Evolutionary conservation across 2,888 invertebrate species (phyloP), one percentile per base, ranked within the genome.

Genomic region (Archaeoteleia sp.): DNA sequence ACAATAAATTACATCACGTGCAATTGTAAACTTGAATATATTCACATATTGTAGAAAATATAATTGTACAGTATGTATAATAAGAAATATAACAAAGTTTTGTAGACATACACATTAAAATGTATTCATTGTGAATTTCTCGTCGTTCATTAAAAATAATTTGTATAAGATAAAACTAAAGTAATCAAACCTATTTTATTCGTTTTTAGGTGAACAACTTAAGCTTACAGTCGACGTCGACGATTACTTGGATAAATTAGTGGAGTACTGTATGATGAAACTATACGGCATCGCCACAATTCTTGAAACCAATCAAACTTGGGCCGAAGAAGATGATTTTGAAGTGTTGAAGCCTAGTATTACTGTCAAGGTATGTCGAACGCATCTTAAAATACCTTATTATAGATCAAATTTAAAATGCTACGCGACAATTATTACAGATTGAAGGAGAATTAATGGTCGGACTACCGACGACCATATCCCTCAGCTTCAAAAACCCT

Each of bases 271-370:
- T 77, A 91, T 91, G 82, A 89, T 95, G 89, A 94, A 93, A 86
- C 88, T 94, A 67, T 91, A 91, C 14, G 92, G 91, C 1, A 91
- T 93, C 82, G 92, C 92, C 10, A 90, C 90, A n/a, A 94, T 95
- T 0, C 87, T 89, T 49, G 94, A 95, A 84, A 95, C 95, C 9
- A 90, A 90, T 51, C 94, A 94, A 83, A 91, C 93, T 1, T 95
- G 93, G 92, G 91, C 92, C 0, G 93, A 91, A 71, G 93, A 94
- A 76, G 94, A 94, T 74, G 93, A 94, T 84, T 93, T 94, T 86
- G 91, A 93, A 83, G 88, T 95, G 3, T 86, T 91, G 20, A 92
- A 92, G 78, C 94, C 95, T 1, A 89, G 87, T 61, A 89, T 94
- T 48, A 85, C n/a, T 25, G 88, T 95, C 25, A 89, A 90, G 87